Conservation (phyloP, 2,797 vertebrate genomes). For the Thunnus albacares region DNA sequence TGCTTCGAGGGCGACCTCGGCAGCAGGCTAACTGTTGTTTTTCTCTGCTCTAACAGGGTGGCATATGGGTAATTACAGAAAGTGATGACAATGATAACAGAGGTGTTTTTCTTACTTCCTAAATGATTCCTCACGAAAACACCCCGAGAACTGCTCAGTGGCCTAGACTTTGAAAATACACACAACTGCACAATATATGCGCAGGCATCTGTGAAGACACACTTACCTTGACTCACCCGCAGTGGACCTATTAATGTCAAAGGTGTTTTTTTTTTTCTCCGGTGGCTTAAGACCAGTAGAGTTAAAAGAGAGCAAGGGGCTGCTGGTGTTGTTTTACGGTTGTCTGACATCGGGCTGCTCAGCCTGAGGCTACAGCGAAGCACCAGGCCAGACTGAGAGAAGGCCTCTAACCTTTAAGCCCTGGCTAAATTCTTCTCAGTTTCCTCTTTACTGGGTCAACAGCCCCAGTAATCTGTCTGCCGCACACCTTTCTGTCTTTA, state of each 20-base stretch:
- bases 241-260: conserved; percentile 81
- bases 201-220: conserved; percentile 67
- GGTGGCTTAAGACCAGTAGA: conserved; percentile 70
- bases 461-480: conserved; percentile 23
- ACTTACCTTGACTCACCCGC: conserved; percentile 70
- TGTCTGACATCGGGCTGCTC: conserved; percentile 67
- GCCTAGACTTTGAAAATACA: conserved; percentile 59
- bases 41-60: conserved; percentile 71
- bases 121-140: conserved; percentile 80
- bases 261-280: conserved; percentile 69
- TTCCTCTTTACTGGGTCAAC: conserved; percentile 33
- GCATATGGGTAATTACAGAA: conserved; percentile 79
- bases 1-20: conserved; percentile 70
- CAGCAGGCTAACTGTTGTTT: conserved; percentile 78
- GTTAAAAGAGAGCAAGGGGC: conserved; percentile 58
- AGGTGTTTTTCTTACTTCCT: conserved; percentile 83
- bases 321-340: conserved; percentile 76
- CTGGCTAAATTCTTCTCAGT: conserved; percentile 22
- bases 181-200: conserved; percentile 47
- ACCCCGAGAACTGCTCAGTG: conserved; percentile 53
- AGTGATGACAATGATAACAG: conserved; percentile 85
- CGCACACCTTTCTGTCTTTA: conserved; percentile 40
- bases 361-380: conserved; percentile 54
- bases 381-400: conserved; percentile 44
- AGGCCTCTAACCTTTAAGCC: conserved; percentile 38